phyloP scores from a whole-genome alignment of 2,888 invertebrate species.

The Cataglyphis cursor region DNA sequence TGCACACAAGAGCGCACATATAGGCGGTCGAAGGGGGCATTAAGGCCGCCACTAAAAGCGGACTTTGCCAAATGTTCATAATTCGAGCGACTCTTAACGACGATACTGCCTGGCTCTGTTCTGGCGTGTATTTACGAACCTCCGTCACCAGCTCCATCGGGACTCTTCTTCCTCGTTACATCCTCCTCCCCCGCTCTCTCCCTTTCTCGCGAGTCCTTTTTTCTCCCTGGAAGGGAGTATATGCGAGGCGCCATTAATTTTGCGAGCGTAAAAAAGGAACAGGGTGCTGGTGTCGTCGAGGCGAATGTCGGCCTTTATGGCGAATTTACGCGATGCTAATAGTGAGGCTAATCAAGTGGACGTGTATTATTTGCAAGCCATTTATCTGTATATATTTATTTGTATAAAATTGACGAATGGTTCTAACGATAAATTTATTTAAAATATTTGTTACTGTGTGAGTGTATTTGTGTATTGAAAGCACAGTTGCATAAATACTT shows the following conservation, averaged over 20 bases:
- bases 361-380: constrained; percentile 18
- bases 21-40: constrained; percentile 41
- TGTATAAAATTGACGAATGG: not conserved
- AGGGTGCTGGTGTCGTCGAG: not conserved
- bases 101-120: constrained; percentile 49
- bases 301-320: not conserved
- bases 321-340: constrained; percentile 4
- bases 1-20: constrained; percentile 15
- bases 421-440: not conserved
- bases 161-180: constrained; percentile 20
- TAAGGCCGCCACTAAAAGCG: constrained; percentile 62
- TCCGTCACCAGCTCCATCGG: constrained; percentile 47
- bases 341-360: constrained; percentile 15
- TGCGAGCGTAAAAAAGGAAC: constrained; percentile 35
- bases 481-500: not conserved
- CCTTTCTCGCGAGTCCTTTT: not conserved
- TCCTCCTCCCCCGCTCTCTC: not conserved
- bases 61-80: constrained; percentile 71
- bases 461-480: not conserved
- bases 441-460: not conserved
- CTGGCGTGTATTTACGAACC: constrained; percentile 48
- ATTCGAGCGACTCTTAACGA: constrained; percentile 76
- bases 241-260: constrained; percentile 65
- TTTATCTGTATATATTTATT: constrained; percentile 4
- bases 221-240: not conserved